phyloP scores from a whole-genome alignment of 2,797 vertebrate species.

The Babyrousa celebensis region DNA sequence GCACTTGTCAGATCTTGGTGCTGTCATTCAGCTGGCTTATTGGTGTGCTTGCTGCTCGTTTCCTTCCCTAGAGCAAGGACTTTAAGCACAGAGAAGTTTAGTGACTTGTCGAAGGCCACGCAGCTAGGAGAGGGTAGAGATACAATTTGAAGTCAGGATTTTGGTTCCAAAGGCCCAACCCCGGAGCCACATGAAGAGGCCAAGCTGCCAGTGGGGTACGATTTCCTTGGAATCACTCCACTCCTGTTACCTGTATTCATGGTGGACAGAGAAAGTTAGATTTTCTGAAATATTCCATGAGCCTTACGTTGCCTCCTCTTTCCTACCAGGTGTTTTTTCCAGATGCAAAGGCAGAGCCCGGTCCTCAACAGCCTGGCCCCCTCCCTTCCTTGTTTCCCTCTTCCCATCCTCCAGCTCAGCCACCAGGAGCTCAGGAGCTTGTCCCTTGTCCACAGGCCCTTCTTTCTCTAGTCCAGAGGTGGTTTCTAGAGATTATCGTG shows the following conservation, averaged over 20 bases:
- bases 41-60: neutral
- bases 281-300: neutral
- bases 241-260: neutral
- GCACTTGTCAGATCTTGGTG: neutral
- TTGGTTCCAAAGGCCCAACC: neutral
- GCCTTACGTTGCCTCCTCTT: neutral
- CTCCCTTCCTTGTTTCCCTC: neutral
- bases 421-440: neutral
- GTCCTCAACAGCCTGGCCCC: accelerated
- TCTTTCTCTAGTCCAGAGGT: neutral
- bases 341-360: neutral
- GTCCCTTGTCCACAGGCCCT: neutral
- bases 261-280: neutral
- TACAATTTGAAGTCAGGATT: neutral
- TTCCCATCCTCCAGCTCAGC: neutral
- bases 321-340: neutral
- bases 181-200: neutral
- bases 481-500: neutral
- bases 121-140: neutral
- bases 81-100: neutral
- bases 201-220: neutral
- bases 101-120: neutral
- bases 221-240: neutral
- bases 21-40: neutral
- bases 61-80: neutral